These are phyloP conservation scores for Hartigia nigra DNA, from an alignment of 2,888 invertebrate species.

Conservation along the genomic window DNA sequence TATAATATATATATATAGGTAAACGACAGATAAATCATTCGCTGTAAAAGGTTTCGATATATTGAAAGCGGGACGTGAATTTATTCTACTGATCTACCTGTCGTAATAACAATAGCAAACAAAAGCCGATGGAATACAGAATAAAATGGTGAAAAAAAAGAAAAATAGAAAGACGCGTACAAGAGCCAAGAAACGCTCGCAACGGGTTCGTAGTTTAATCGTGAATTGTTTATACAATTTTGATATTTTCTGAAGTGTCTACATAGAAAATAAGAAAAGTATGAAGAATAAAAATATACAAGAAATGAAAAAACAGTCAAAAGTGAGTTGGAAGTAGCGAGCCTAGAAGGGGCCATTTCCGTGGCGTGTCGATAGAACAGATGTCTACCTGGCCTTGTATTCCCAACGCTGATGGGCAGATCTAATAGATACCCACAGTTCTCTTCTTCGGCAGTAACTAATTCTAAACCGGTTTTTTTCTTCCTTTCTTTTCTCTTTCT, in stretches of 20 bases:
- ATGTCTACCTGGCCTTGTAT: conserved; percentile 1
- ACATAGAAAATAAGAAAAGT: conserved; percentile 10
- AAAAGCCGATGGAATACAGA: not conserved
- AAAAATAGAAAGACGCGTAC: not conserved
- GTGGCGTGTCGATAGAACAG: conserved; percentile 1
- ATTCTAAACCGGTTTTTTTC: conserved; percentile 9
- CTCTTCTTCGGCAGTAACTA: conserved; percentile 5
- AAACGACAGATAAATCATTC: not conserved
- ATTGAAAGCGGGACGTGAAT: not conserved
- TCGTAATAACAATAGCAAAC: not conserved
- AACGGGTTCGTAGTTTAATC: not conserved
- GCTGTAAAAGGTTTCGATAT: not conserved
- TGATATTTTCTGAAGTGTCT: conserved; percentile 1
- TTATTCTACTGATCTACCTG: not conserved
- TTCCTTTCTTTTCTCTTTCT: not conserved
- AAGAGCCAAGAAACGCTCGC: not conserved
- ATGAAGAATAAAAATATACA: not conserved
- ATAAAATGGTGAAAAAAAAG: not conserved
- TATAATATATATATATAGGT: too few relatives aligned
- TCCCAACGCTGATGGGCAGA: not conserved
- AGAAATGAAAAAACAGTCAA: not conserved
- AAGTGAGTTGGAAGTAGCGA: not conserved
- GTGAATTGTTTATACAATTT: not conserved
- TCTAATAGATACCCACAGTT: conserved; percentile 7
- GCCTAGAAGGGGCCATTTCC: not conserved